phyloP scores from a whole-genome alignment of 2,113 vertebrate species.

The Ochotona curzoniae region DNA sequence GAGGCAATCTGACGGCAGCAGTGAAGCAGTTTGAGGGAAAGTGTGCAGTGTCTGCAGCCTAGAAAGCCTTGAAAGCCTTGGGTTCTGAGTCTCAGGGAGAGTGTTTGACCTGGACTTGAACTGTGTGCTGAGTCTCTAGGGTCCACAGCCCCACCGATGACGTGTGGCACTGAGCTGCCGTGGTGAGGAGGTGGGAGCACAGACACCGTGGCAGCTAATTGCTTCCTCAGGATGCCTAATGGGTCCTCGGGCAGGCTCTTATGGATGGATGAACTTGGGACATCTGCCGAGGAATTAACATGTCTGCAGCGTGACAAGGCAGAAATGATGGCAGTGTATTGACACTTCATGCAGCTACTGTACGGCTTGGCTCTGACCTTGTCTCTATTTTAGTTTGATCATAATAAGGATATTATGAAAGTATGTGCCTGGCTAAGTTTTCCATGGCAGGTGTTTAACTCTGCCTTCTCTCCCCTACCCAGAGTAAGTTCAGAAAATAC shows the following conservation, averaged over 20 bases:
- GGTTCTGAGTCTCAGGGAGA: not conserved
- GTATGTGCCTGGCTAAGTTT: not conserved
- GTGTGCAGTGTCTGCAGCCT: not conserved
- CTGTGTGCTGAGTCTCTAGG: not conserved
- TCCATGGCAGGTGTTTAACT: not conserved
- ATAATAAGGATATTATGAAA: not conserved
- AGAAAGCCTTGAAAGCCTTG: not conserved
- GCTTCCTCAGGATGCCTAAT: slow-evolving; percentile 27
- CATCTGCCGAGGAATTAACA: slow-evolving; percentile 1
- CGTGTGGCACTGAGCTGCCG: not conserved
- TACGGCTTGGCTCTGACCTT: not conserved
- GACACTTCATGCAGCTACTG: not conserved
- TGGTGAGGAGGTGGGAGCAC: not conserved
- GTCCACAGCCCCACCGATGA: rapidly evolving
- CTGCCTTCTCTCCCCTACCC: not conserved
- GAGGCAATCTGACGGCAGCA: not conserved
- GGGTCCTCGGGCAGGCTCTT: slow-evolving; percentile 30
- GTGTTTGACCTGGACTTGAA: not conserved
- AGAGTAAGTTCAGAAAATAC: not conserved
- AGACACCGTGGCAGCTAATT: not conserved
- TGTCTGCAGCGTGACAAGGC: not conserved
- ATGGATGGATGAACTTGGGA: not conserved
- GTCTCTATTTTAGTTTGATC: not conserved
- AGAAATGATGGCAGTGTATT: not conserved
- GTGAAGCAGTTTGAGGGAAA: too few species aligned